Percentiles rank a stretch among this genome's conserved stretches.
phyloP scores from a whole-genome alignment of 2,888 invertebrate genomes.

The Bugula neritina region DNA sequence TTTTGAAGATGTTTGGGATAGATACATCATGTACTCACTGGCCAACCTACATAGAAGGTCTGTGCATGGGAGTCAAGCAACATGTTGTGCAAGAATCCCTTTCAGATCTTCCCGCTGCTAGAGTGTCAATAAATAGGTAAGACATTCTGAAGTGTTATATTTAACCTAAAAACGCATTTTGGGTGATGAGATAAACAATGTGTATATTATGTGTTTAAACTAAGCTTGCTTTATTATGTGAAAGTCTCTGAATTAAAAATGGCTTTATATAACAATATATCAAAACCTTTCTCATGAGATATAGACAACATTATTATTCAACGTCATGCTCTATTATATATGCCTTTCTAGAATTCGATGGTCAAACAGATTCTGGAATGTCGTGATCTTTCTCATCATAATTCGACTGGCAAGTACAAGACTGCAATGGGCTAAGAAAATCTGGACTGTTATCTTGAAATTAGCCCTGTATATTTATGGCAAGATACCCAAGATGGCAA shows the following conservation, averaged over 20 bases:
- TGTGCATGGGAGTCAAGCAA: slow-evolving; percentile 49
- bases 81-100: slow-evolving; percentile 50
- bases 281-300: no score
- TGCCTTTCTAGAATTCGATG: not conserved
- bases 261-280: no score
- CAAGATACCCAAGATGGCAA: slow-evolving; percentile 5
- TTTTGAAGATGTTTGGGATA: slow-evolving; percentile 44
- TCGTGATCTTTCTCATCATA: not conserved
- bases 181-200: no score
- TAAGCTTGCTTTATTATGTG: no score
- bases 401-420: slow-evolving; percentile 19
- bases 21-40: slow-evolving; percentile 49
- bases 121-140: slow-evolving; percentile 46
- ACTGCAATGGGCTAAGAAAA: slow-evolving; percentile 21
- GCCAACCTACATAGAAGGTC: slow-evolving; percentile 49
- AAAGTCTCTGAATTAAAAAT: no score
- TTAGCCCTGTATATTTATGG: slow-evolving; percentile 9
- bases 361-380: slow-evolving; percentile 19
- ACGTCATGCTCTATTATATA: no score
- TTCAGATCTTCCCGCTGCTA: slow-evolving; percentile 45
- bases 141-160: no score
- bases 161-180: no score
- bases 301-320: no score
- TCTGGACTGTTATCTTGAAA: slow-evolving; percentile 1
- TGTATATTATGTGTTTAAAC: no score